Base-by-base conservation (phyloP, 1,140 invertebrate species). In the Drosophila pseudoobscura region DNA sequence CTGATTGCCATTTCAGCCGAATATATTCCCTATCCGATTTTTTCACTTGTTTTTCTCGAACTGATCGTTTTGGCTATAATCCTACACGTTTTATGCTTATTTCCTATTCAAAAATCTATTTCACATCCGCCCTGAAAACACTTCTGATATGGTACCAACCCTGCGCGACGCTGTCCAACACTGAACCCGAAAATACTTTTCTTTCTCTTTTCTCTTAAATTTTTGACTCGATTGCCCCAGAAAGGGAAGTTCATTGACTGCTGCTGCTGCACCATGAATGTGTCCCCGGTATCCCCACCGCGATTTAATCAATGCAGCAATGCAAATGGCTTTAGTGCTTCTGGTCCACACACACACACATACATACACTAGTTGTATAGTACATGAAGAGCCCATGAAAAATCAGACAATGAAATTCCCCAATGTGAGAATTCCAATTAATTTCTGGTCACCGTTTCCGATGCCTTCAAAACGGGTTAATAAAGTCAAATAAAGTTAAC, bases 401-500 rank as follows among this genome's bases (percentile, higher is more conserved):
- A 76, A 76, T 76, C 70, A 63, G 47, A 64, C 65, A 76, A 70
- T 45, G 73, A 52, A 70, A 72, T 66, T 75, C 80, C 63, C 68
- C 75, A 87, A 77, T 78, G 68, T 75, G 68, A 80, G 64, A 87
- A 80, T 78, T 80, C 82, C 80, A 85, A 85, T 85, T 85, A 85
- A 87, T 85, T 85, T 85, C 66, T 85, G 80, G 80, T 85, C 72
- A 85, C 72, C 63, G 73, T 74, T 85, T 65, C 62, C 60, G 71
- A 74, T 66, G 78, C 82, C 80, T 82, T 82, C 73, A 87, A 85
- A 77, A 78, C 72, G 78, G 75, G 79, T 88, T 80, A 87, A 84
- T 80, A 79, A 76, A 83, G 70, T 83, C 75, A 70, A 83, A 84
- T 73, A 85, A 65, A 84, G 80, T 83, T 73, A 85, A 80, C 76